Base-by-base conservation (phyloP, 1,140 invertebrate genomes). In the Procambarus clarkii region DNA sequence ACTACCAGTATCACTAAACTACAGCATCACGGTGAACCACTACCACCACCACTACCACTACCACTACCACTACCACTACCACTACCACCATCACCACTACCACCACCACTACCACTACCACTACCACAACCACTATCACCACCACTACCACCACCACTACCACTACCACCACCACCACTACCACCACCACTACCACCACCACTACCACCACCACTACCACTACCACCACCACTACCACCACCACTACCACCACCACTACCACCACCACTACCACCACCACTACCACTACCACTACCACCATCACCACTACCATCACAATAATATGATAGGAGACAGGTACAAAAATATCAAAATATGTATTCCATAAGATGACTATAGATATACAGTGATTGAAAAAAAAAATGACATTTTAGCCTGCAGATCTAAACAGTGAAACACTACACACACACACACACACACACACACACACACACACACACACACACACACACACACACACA, bases 241-340 rank as follows among this genome's bases (percentile, higher is more conserved):
- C 76, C 76, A 78, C 34, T 44, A 78, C 15, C 34, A 78, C 34
- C 15, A 78, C 15, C 34, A 78, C 15, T 24, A 78, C 34, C 76
- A 15, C 76, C 76, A 78, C 34, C 76, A 78, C 76, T 24, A 78
- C 34, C 76, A 15, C 15, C 34, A 78, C 15, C 34, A 78, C 76
- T 24, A 78, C 76, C 76, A 78, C 76, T 24, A 78, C 15, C 15
- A 44, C 76, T 24, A 78, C 76, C 34, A 44, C 76, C 76, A 78
- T 11, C 76, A 78, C 76, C 76, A 78, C 34, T 78, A 78, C 76
- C 76, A 78, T 24, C 76, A 78, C 34, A 78, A 78, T 21, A 78
- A 78, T 9, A 78, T 44, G 8, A 24, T 44, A 9, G 24, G 9
- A 9, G 34, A 78, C n/a, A 69, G 64, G 11, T n/a, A 11, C 64